A percentile compares a stretch with the other conserved stretches of the same genome.
These are phyloP conservation scores for Spodoptera exigua DNA, from an alignment of 2,888 invertebrate genomes.

Conservation along the genomic window DNA sequence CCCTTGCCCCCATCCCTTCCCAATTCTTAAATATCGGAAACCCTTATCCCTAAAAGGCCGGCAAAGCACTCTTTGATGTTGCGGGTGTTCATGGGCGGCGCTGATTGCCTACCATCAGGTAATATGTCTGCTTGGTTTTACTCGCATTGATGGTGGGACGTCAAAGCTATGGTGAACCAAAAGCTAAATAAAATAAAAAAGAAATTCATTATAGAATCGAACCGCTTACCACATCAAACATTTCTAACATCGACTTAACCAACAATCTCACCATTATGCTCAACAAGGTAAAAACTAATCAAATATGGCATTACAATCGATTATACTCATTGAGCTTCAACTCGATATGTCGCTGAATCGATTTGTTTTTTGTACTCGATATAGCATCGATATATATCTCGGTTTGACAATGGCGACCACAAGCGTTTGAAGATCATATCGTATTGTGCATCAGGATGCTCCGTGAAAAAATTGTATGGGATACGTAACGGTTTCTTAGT, in stretches of 20 bases:
- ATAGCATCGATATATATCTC: slow-evolving; percentile 76
- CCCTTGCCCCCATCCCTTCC: no score
- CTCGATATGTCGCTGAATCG: slow-evolving; percentile 71
- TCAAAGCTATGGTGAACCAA: no score
- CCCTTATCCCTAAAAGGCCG: no score
- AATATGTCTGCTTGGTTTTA: no score
- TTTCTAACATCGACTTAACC: slow-evolving; percentile 11
- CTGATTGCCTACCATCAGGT: no score
- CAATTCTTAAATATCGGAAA: no score
- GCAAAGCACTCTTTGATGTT: no score
- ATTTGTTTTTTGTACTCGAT: slow-evolving; percentile 69
- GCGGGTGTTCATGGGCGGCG: no score
- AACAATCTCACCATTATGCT: slow-evolving; percentile 52
- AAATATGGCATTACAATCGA: slow-evolving; percentile 54
- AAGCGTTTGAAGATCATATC: slow-evolving; percentile 82
- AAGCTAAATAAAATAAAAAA: no score
- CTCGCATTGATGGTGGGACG: no score
- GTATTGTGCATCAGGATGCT: slow-evolving; percentile 79
- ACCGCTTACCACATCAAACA: background rate
- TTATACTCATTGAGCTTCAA: slow-evolving; percentile 52
- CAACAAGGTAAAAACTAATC: slow-evolving; percentile 56
- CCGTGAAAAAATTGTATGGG: slow-evolving; percentile 69
- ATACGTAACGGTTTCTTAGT: slow-evolving; percentile 67
- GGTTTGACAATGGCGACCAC: slow-evolving; percentile 76
- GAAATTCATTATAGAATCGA: no score